A percentile compares a stretch with the other conserved stretches of the same genome.
These are phyloP conservation scores for Myotis davidii DNA, from an alignment of 2,113 vertebrate genomes.

Conservation along the genomic window DNA sequence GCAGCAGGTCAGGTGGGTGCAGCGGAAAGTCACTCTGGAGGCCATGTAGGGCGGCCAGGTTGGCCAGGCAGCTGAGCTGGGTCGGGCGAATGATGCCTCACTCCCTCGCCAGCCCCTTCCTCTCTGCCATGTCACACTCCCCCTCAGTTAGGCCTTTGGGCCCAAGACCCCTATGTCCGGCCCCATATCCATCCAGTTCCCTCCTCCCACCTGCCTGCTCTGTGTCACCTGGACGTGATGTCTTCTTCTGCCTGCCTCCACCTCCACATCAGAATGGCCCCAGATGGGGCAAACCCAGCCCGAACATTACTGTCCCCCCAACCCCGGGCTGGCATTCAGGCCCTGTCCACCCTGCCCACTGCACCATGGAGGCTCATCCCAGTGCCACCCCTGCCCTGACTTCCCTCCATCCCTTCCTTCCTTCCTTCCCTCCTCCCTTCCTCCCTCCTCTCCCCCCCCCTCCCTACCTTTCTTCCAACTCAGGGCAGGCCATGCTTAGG, in stretches of 20 bases:
- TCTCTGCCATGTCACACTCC: background rate
- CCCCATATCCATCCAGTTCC: background rate
- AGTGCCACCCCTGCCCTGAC: background rate
- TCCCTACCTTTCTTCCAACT: background rate
- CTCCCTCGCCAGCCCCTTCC: background rate
- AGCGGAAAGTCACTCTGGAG: constrained; percentile 41
- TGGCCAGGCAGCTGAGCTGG: constrained; percentile 85
- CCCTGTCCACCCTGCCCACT: background rate
- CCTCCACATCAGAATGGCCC: background rate
- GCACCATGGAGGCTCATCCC: background rate
- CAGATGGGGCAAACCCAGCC: background rate
- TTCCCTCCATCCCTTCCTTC: too few species aligned
- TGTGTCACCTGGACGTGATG: background rate
- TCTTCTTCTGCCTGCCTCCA: background rate
- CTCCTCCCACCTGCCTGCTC: background rate
- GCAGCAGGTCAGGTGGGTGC: constrained; percentile 74
- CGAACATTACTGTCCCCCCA: too few species aligned
- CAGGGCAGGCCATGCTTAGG: too few species aligned
- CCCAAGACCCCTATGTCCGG: background rate
- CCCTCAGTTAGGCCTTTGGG: background rate
- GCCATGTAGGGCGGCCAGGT: constrained; percentile 65
- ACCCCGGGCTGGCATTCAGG: background rate
- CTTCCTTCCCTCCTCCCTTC: background rate
- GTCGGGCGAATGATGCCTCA: background rate
- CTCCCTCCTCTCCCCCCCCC: too few species aligned